Percentiles rank a stretch among this genome's conserved stretches.
These are phyloP conservation scores for Harpalus rufipes DNA, from an alignment of 2,888 invertebrate species.

Conservation along the genomic window DNA sequence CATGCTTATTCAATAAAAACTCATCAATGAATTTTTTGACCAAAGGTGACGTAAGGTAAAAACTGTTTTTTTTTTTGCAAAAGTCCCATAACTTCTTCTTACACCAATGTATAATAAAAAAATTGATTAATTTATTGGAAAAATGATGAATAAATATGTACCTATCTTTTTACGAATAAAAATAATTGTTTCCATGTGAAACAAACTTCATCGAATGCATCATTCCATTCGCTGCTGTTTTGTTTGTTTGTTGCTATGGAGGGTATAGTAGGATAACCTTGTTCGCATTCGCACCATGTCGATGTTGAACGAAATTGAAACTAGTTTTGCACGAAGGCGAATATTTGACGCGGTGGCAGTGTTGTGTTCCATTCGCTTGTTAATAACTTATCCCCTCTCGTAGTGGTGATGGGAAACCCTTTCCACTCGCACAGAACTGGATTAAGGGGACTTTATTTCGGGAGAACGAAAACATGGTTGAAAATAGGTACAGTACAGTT, in stretches of 20 bases:
- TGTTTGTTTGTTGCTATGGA: neutral
- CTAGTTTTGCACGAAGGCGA: conserved; percentile 36
- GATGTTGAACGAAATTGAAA: conserved; percentile 49
- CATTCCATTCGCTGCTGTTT: neutral
- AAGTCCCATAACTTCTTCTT: no score
- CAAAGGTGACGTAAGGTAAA: no score
- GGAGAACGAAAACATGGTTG: neutral
- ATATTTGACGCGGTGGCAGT: conserved; percentile 29
- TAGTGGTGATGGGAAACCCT: neutral
- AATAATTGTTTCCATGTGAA: neutral
- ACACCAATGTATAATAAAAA: no score
- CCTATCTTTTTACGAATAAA: neutral
- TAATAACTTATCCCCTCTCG: conserved; percentile 39
- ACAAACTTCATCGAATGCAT: neutral
- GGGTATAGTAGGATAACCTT: neutral
- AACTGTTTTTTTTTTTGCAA: no score
- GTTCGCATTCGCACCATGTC: conserved; percentile 10
- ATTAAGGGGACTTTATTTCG: neutral
- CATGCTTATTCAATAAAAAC: no score
- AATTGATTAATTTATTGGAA: no score
- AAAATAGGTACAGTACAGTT: no score
- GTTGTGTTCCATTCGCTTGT: conserved; percentile 49
- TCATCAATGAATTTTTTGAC: no score
- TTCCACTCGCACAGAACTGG: neutral
- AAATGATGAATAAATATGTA: no score